A percentile compares a stretch with the other conserved stretches of the same genome.
Conservation (phyloP, 2,888 invertebrate species). For the Agrochola lota region DNA sequence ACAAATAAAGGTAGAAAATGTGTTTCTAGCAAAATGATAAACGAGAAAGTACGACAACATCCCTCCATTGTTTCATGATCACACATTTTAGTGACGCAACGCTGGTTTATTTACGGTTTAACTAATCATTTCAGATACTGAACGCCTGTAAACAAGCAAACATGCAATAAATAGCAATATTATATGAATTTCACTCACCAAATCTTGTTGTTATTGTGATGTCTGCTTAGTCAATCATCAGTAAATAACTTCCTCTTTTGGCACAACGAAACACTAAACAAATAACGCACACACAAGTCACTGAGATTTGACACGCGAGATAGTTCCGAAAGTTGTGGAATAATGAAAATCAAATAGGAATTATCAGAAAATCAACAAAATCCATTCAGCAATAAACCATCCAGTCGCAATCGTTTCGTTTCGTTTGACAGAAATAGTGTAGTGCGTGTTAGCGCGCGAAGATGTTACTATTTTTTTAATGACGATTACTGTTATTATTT, state of each 20-base stretch:
- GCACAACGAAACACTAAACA: conserved; percentile 54
- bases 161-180: conserved; percentile 3
- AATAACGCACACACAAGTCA: conserved; percentile 44
- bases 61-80: conserved; percentile 28
- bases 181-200: conserved; percentile 60
- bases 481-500: neutral
- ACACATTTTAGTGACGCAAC: conserved; percentile 6
- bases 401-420: conserved; percentile 37
- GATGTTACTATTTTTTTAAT: no score
- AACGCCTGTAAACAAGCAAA: neutral
- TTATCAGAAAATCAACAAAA: conserved; percentile 51
- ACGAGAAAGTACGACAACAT: conserved; percentile 32
- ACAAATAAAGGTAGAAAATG: neutral
- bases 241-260: conserved; percentile 41
- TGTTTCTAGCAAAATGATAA: neutral
- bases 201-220: conserved; percentile 66
- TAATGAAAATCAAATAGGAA: conserved; percentile 41
- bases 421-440: conserved; percentile 52
- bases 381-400: conserved; percentile 32
- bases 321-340: conserved; percentile 16
- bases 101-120: neutral
- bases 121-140: neutral
- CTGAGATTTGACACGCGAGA: conserved; percentile 21
- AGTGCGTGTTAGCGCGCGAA: neutral
- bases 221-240: conserved; percentile 38